Percentiles rank a stretch among this genome's conserved stretches.
Evolutionary conservation across 2,888 invertebrate genomes (phyloP).

Genomic region (Heliconius cydno): DNA sequence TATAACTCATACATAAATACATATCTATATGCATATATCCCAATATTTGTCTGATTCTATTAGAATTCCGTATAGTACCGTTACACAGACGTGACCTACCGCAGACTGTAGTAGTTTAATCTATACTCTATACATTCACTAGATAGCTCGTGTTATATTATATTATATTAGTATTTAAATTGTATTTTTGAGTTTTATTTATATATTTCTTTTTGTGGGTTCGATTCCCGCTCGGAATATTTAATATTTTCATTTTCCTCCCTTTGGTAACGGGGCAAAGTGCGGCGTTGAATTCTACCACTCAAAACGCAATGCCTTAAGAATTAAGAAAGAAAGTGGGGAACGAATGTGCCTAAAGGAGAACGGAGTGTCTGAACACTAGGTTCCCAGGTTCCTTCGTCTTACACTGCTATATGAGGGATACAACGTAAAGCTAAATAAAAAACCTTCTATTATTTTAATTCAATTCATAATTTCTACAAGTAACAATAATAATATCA

Average conservation of each 20-base stretch:
- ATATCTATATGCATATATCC: not conserved
- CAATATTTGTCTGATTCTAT: slow-evolving; percentile 11
- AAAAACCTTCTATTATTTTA: too few relatives aligned
- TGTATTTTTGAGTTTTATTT: not conserved
- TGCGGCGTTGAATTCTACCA: too few relatives aligned
- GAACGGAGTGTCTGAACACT: too few relatives aligned
- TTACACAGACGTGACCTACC: slow-evolving; percentile 39
- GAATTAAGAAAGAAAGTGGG: too few relatives aligned
- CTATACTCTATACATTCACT: slow-evolving; percentile 15
- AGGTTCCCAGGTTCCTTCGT: too few relatives aligned
- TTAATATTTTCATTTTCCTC: too few relatives aligned
- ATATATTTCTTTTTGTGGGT: not conserved
- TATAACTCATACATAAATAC: not conserved
- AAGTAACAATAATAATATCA: not conserved
- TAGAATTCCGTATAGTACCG: slow-evolving; percentile 34
- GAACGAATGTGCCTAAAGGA: too few relatives aligned
- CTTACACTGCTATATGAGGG: too few relatives aligned
- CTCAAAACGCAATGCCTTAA: too few relatives aligned
- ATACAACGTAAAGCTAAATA: too few relatives aligned
- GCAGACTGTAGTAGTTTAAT: slow-evolving; percentile 28
- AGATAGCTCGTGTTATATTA: slow-evolving; percentile 6
- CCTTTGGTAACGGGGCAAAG: too few relatives aligned
- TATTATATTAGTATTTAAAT: not conserved
- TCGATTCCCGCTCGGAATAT: not conserved
- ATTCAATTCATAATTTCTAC: too few relatives aligned